phyloP scores from a whole-genome alignment of 2,797 vertebrate species.

The Chanos chanos region DNA sequence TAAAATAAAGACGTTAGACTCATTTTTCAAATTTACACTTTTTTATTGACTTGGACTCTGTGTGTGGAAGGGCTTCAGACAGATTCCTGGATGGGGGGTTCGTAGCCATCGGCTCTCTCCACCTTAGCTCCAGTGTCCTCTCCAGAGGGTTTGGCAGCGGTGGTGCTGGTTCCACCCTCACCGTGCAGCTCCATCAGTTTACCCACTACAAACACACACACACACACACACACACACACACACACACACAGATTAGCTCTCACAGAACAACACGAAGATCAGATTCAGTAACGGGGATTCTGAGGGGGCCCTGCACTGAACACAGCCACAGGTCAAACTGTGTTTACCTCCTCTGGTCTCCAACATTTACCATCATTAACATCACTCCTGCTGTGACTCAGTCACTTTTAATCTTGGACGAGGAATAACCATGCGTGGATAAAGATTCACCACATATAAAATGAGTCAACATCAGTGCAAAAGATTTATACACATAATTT shows the following conservation, averaged over 20 bases:
- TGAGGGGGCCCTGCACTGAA: too few relatives aligned
- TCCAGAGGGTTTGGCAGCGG: constrained; percentile 81
- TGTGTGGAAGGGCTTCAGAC: constrained; percentile 75
- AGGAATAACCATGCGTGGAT: too few relatives aligned
- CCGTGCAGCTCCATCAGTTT: constrained; percentile 98
- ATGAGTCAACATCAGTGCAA: too few relatives aligned
- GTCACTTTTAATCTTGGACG: too few relatives aligned
- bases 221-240: constrained; percentile 2
- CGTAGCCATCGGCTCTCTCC: constrained; percentile 95
- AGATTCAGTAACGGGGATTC: too few relatives aligned
- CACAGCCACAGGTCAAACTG: too few relatives aligned
- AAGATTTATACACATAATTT: too few relatives aligned
- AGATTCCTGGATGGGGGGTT: constrained; percentile 96
- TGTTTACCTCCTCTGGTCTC: too few relatives aligned
- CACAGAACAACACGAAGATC: too few relatives aligned
- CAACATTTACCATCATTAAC: too few relatives aligned
- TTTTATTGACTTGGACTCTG: constrained; percentile 75
- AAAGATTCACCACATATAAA: constrained; percentile 37
- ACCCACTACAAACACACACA: constrained; percentile 76
- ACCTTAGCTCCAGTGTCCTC: constrained; percentile 95
- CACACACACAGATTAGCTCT: not conserved
- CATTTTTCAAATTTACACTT: constrained; percentile 69
- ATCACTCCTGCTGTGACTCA: not conserved
- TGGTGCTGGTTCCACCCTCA: constrained; percentile 73
- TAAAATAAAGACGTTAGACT: too few relatives aligned